Evolutionary conservation across 1,140 invertebrate genomes (phyloP).

Genomic region (Apis laboriosa): DNA sequence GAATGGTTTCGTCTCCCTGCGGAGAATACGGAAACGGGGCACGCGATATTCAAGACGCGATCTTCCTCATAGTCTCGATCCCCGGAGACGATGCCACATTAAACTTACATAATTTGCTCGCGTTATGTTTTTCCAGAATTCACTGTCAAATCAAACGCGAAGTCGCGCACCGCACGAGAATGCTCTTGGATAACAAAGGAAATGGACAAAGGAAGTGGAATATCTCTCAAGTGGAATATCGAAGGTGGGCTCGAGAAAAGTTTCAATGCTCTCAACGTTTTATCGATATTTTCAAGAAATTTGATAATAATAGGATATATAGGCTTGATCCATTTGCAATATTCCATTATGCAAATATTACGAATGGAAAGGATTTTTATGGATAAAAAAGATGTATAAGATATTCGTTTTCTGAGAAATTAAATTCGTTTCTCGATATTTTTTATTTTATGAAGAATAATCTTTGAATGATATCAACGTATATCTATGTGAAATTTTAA

Average conservation of each 20-base stretch:
- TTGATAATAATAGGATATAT: too few relatives aligned
- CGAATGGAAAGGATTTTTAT: too few relatives aligned
- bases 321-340: too few relatives aligned
- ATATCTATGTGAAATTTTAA: too few relatives aligned
- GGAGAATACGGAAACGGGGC: slow-evolving; percentile 25
- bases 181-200: not conserved
- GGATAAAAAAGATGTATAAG: too few relatives aligned
- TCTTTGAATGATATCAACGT: too few relatives aligned
- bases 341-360: too few relatives aligned
- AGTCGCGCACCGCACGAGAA: not conserved
- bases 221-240: not conserved
- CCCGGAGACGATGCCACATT: slow-evolving; percentile 45
- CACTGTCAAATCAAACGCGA: slow-evolving; percentile 12
- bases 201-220: not conserved
- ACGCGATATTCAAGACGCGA: slow-evolving; percentile 60
- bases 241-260: not conserved
- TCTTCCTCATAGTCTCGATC: slow-evolving; percentile 52
- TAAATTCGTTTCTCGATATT: too few relatives aligned
- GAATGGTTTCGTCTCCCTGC: slow-evolving; percentile 50
- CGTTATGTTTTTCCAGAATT: slow-evolving; percentile 44
- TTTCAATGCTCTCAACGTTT: too few relatives aligned
- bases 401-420: too few relatives aligned
- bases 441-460: too few relatives aligned
- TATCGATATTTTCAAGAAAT: too few relatives aligned
- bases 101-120: slow-evolving; percentile 62